Base-by-base conservation (phyloP, 2,888 invertebrate species). In the Neocrepidodera transversa region DNA sequence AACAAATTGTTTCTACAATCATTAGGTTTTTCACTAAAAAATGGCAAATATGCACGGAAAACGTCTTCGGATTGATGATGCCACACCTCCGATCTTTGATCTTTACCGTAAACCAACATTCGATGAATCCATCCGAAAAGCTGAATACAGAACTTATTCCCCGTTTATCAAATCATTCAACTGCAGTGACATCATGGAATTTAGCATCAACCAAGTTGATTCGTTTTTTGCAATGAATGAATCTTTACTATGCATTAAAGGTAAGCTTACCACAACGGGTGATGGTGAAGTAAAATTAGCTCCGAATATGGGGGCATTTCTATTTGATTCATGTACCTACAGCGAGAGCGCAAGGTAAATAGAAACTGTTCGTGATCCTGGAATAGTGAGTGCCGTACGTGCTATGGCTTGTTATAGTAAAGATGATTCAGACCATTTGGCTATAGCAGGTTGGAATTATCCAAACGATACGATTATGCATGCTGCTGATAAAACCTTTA, bases 101-200 rank as follows among this genome's bases (percentile, higher is more conserved):
- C 8, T 59, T 2, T 59, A 59, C 23, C 16, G 14, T 11, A 18
- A 11, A 26, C 54, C 59, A 4, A 10, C 3, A 56, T 52, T 28
- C 30, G 65, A 63, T 57, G 60, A 60, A 10, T 48, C 45, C 32
- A 50, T 67, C 26, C 18, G 23, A 14, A 35, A 51, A 50, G 49
- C 48, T 16, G 61, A 64, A 56, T 42, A 28, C 35, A 55, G 62
- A 26, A 61, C 62, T 2, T 67, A 68, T 28, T 38, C 53, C 17
- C 59, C 65, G 4, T 62, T 47, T 23, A 49, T 56, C 1, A 60
- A 73, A 72, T 67, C 60, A 7, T 66, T 66, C 47, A 30, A 62
- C 8, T 53, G 62, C 23, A 64, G 43, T 45, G 68, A 68, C 58
- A 54, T 45, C 13, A 57, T 68, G 3, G 61, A 63, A 38, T 63